Conservation (phyloP, 37 sponge, comb jelly and placozoan species). For the Eunapius fragilis region DNA sequence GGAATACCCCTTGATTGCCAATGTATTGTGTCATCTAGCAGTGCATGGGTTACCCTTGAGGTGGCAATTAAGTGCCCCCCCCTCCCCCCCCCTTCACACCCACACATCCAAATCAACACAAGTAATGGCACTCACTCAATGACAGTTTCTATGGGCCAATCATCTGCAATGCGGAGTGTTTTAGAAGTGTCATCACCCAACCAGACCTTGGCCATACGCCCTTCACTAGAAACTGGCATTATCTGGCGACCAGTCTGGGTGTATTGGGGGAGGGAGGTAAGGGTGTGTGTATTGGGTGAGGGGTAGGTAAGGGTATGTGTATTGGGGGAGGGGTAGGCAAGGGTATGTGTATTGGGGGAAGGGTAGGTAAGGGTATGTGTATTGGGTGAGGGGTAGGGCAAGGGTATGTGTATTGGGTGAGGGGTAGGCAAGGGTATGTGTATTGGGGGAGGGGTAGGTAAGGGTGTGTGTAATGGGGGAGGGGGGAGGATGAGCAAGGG, state of each 20-base stretch:
- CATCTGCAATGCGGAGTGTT: conserved; percentile 4
- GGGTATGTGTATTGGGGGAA: background rate
- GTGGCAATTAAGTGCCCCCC: too few species aligned
- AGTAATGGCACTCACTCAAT: background rate
- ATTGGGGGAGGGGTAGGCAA: background rate
- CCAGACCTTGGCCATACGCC: conserved; percentile 44
- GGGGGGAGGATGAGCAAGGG: background rate
- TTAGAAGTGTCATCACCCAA: conserved; percentile 63
- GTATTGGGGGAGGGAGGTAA: background rate
- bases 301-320: background rate
- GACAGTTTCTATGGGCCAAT: background rate
- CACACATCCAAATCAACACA: too few species aligned
- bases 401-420: too few species aligned
- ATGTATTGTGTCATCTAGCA: too few species aligned
- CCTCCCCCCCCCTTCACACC: too few species aligned
- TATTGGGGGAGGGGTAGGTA: background rate
- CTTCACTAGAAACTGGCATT: conserved; percentile 49
- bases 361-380: background rate
- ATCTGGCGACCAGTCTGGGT: conserved; percentile 63
- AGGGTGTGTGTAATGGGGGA: background rate
- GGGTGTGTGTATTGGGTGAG: too few species aligned
- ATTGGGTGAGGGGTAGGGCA: background rate
- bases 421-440: background rate
- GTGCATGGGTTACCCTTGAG: too few species aligned
- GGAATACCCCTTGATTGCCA: too few species aligned